Evolutionary conservation across 2,797 vertebrate species (phyloP), one percentile per base, ranked within the genome.

Genomic region (Helarctos malayanus): DNA sequence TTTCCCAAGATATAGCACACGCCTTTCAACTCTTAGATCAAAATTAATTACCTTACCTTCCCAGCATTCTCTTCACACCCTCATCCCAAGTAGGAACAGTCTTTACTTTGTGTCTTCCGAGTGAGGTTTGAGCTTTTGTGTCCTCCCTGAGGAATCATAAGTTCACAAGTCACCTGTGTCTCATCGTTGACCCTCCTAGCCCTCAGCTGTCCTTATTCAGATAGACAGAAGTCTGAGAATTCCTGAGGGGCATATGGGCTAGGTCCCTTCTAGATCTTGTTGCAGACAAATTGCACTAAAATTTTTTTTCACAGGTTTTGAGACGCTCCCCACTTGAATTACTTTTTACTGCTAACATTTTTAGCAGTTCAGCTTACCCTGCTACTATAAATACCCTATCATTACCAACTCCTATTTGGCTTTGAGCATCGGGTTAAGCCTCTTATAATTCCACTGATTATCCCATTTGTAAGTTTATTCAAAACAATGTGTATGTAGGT

Each of bases 331-430:
- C 29, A 18, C 65, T 68, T 73, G 69, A 57, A 27, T 79, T 75
- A 63, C 57, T 95, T 93, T 91, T 82, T 86, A 68, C 45, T 65
- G 92, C 11, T 73, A 47, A 57, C 16, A 45, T 85, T 85, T 96
- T 87, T 21, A 41, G 47, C 38, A 47, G 5, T 75, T 93, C 41
- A 61, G 49, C 23, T 45, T 41, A 52, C 12, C 9, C 38, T 80
- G 59, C 29, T 91, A 6, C 59, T 92, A 15, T 75, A 79, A 79
- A 91, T 63, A 47, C 45, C 45, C 6, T 25, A 4, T 81, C 61
- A 71, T 80, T 56, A 35, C 35, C 29, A 79, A 56, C 49, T 91
- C 29, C 79, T 65, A 3, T 29, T 95, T 88, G 27, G 47, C 76
- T 95, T 93, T 68, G 52, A 57, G 45, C 71, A 7, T n/a, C n/a